Evolutionary conservation across 1,140 invertebrate species (phyloP), one percentile per base, ranked within the genome.

Genomic region (Papilio machaon): DNA sequence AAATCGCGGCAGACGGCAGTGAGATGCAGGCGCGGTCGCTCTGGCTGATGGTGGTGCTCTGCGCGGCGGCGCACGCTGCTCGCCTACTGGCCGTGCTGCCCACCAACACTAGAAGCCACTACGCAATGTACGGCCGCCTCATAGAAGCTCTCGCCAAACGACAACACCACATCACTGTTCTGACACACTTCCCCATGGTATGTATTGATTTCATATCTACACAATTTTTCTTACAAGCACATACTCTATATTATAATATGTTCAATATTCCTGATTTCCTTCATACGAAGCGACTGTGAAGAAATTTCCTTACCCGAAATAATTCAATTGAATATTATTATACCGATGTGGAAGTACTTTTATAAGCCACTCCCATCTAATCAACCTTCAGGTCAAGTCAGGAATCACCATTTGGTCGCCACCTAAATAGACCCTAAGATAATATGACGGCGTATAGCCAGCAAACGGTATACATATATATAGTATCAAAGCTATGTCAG

Each of bases 91-190:
- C 89, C 60, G 92, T 95, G 19, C 85, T 95, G 83, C 95, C 95
- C 15, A 95, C 94, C 74, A 95, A 95, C 89, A 95, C 95, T 23
- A 92, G 92, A 70, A 95, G 95, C 86, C 94, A 95, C 85, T 91
- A 94, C 80, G 94, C 92, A 17, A 95, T 95, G 94, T 95, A 95
- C 82, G 94, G 94, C 52, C 87, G 90, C 23, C 88, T 97, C 0
- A 87, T 97, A 0, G 95, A 95, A 38, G 96, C 96, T 15, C 89
- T 98, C 47, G 95, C 95, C 2, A 88, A 86, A 23, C 95, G 95
- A 23, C 96, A 96, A 5, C 97, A 97, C 83, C 91, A 96, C 0
- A 74, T 98, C 1, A 97, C 97, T 0, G 95, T 97, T n/a, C 88
- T 97, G 30, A 96, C 96, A 9, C 95, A 96, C 84, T 97, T 97